A percentile compares a stretch with the other conserved stretches of the same genome.
phyloP scores from a whole-genome alignment of 1,140 invertebrate species.

The Ceratina japonica region DNA sequence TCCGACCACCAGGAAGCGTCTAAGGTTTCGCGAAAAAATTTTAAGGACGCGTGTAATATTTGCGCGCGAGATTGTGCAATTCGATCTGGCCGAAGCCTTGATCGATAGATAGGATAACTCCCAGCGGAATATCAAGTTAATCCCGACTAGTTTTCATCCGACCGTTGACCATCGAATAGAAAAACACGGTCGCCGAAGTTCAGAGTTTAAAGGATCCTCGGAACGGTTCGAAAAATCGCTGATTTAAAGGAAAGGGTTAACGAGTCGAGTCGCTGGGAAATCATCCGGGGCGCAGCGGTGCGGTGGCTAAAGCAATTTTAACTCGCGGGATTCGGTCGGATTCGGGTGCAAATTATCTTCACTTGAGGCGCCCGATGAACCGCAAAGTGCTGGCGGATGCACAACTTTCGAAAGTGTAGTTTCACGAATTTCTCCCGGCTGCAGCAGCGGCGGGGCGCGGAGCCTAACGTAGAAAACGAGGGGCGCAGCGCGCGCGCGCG shows the following conservation, averaged over 20 bases:
- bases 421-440: constrained; percentile 57
- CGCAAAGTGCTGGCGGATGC: constrained; percentile 55
- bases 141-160: no score
- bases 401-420: constrained; percentile 63
- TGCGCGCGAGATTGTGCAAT: constrained; percentile 37
- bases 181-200: no score
- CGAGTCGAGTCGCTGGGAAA: no score
- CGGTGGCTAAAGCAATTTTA: constrained; percentile 37
- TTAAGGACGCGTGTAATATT: constrained; percentile 50
- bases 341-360: constrained; percentile 54
- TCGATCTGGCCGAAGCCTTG: constrained; percentile 42
- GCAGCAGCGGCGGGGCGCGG: constrained; percentile 47
- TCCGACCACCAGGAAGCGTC: constrained; percentile 42
- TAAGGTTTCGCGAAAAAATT: constrained; percentile 56
- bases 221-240: no score
- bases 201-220: no score
- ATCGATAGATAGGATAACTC: constrained; percentile 38
- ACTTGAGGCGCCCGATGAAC: constrained; percentile 57
- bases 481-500: constrained; percentile 1
- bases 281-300: not conserved
- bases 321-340: constrained; percentile 50
- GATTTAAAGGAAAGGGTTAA: no score
- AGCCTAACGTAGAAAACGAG: constrained; percentile 54
- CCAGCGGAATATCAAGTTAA: no score
- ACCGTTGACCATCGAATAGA: no score